phyloP scores from a whole-genome alignment of 2,888 invertebrate genomes.

The Clivina fossor region DNA sequence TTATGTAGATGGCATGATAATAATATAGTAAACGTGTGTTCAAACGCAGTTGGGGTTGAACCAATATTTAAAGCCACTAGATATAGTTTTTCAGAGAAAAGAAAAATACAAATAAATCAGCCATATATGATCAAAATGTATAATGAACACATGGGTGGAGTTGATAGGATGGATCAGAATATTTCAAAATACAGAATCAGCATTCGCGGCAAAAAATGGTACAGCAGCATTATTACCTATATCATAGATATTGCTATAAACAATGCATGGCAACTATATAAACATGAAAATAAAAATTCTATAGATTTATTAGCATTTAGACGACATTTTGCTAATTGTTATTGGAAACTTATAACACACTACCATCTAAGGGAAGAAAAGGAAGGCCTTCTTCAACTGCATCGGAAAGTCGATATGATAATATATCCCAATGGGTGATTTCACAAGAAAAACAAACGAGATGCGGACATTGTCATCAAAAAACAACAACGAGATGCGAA shows the following conservation, averaged over 20 bases:
- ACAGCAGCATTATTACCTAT: conserved; percentile 36
- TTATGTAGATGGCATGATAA: too few species aligned
- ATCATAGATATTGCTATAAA: conserved; percentile 37
- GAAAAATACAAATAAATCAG: too few species aligned
- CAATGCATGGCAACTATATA: conserved; percentile 38
- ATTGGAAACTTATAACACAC: conserved; percentile 36
- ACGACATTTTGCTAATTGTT: conserved; percentile 36
- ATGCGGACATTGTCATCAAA: conserved; percentile 38
- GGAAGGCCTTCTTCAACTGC: conserved; percentile 28
- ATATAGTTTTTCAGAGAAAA: too few species aligned
- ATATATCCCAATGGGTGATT: conserved; percentile 39
- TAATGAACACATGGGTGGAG: too few species aligned
- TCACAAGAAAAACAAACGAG: conserved; percentile 39
- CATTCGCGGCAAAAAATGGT: conserved; percentile 39
- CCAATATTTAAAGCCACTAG: too few species aligned
- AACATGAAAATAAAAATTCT: conserved; percentile 28
- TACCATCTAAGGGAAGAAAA: conserved; percentile 30
- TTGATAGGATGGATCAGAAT: conserved; percentile 38
- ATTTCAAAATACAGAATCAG: conserved; percentile 36
- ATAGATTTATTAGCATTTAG: conserved; percentile 38
- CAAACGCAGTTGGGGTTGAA: too few species aligned
- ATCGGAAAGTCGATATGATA: conserved; percentile 38
- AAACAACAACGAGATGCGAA: conserved; percentile 39
- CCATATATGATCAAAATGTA: too few species aligned
- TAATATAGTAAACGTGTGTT: too few species aligned